phyloP scores from a whole-genome alignment of 2,797 vertebrate genomes.

The Masticophis lateralis region DNA sequence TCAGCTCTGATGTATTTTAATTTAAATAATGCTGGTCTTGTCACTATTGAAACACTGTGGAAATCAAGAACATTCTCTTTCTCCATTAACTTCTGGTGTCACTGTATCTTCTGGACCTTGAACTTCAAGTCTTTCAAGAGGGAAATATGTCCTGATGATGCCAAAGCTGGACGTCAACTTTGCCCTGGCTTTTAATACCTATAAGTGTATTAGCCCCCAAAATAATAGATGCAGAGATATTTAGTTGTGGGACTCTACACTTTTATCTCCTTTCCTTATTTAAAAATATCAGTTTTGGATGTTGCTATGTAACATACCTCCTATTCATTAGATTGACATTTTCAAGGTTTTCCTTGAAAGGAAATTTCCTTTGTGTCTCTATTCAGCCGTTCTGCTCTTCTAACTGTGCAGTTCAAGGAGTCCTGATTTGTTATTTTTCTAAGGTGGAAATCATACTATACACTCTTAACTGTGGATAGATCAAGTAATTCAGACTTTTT shows the following conservation, averaged over 20 bases:
- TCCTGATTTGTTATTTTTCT: not conserved
- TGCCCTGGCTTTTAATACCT: not conserved
- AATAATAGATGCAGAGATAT: not conserved
- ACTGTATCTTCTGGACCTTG: not conserved
- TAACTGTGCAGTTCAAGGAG: not conserved
- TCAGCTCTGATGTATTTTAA: not conserved
- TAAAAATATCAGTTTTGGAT: not conserved
- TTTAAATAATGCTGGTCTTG: not conserved
- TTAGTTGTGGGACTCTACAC: not conserved
- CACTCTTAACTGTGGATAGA: not conserved
- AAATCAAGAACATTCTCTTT: not conserved
- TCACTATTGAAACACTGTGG: not conserved
- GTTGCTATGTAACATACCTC: not conserved
- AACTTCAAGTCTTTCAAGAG: not conserved
- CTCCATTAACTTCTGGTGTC: not conserved
- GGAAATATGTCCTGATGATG: not conserved
- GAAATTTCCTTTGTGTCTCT: not conserved
- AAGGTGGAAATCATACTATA: not conserved
- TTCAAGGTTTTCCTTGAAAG: not conserved
- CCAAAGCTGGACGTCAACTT: not conserved
- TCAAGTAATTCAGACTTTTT: not conserved
- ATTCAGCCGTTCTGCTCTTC: not conserved
- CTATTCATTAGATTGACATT: not conserved
- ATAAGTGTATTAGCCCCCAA: not conserved
- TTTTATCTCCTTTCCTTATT: not conserved